Evolutionary conservation across 2,888 invertebrate genomes (phyloP).

Genomic region (Gymnocheta viridis): DNA sequence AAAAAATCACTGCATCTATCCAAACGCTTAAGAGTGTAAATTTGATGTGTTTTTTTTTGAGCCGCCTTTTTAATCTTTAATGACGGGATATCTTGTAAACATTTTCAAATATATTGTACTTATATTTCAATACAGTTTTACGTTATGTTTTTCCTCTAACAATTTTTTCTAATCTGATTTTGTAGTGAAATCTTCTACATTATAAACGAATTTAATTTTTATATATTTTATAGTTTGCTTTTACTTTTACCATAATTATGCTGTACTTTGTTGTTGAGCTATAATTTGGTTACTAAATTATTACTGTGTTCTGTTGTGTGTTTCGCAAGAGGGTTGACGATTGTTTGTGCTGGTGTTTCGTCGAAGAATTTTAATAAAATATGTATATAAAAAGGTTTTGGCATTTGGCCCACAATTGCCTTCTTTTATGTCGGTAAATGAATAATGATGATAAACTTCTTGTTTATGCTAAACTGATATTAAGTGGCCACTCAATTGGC

Average conservation of each 20-base stretch:
- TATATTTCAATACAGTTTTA: constrained; percentile 14
- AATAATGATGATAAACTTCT: constrained; percentile 34
- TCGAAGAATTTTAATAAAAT: background rate
- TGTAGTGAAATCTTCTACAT: background rate
- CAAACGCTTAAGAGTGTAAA: background rate
- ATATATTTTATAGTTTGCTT: background rate
- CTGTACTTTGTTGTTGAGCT: background rate
- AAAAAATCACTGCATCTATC: background rate
- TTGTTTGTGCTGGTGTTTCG: background rate
- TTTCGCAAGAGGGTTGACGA: background rate
- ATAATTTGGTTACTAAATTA: background rate
- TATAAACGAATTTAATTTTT: constrained; percentile 27
- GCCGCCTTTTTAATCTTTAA: constrained; percentile 21
- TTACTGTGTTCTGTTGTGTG: background rate
- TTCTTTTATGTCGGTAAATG: constrained; percentile 10
- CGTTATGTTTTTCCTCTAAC: background rate
- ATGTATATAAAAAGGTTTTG: constrained; percentile 10
- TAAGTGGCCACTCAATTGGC: constrained; percentile 34
- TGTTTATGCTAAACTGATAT: constrained; percentile 27
- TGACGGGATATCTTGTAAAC: constrained; percentile 24
- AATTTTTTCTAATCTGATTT: background rate
- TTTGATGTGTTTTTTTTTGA: background rate
- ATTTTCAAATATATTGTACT: constrained; percentile 20
- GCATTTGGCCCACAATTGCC: constrained; percentile 57
- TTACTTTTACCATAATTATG: constrained; percentile 22